Percentiles rank a stretch among this genome's conserved stretches.
phyloP scores from a whole-genome alignment of 1,140 invertebrate genomes.

The Meloidogyne exigua region DNA sequence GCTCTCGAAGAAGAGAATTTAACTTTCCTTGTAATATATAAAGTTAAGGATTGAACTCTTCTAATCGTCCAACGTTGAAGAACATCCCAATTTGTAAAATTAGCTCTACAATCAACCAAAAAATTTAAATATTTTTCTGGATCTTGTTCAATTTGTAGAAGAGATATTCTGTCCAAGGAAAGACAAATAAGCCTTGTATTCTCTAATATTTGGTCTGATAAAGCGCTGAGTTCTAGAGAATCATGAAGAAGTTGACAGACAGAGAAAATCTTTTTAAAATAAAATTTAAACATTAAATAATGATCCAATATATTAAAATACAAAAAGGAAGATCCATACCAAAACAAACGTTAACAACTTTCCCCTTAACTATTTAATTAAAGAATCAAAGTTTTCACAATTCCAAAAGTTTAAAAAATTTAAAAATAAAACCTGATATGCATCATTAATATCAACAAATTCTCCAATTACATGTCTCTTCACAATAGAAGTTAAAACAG shows the following conservation, averaged over 20 bases:
- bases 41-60: conserved; percentile 35
- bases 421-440: conserved; percentile 41
- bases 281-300: no score
- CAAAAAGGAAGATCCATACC: no score
- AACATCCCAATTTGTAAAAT: conserved; percentile 43
- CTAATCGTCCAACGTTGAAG: conserved; percentile 45
- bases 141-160: conserved; percentile 28
- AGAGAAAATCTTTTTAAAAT: conserved; percentile 37
- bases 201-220: conserved; percentile 22
- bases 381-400: no score
- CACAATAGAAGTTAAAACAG: conserved; percentile 34
- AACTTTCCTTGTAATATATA: conserved; percentile 37
- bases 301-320: no score
- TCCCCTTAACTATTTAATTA: not conserved
- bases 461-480: conserved; percentile 23
- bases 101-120: conserved; percentile 42
- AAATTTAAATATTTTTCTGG: conserved; percentile 47
- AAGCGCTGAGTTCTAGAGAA: conserved; percentile 29
- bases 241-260: conserved; percentile 48
- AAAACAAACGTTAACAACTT: no score
- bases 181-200: conserved; percentile 30
- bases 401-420: not conserved
- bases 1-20: conserved; percentile 42
- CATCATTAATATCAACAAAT: conserved; percentile 35
- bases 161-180: conserved; percentile 39